Conservation (phyloP, 1,140 invertebrate genomes). For the Papilio xuthus region DNA sequence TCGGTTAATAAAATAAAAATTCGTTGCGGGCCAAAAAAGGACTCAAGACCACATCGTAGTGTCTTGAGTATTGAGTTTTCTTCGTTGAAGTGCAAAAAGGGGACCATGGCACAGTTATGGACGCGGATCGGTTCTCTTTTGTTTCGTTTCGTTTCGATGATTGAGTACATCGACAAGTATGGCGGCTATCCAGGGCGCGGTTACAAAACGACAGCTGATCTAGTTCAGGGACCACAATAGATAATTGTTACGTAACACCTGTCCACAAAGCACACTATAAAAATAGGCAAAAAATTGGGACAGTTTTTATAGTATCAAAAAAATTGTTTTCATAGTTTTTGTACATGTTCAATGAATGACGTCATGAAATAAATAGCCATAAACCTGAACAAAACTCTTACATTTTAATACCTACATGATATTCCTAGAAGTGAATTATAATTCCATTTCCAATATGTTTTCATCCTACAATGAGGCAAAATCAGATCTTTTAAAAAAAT, state of each 20-base stretch:
- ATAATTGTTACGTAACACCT: conserved; percentile 73
- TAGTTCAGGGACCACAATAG: conserved; percentile 70
- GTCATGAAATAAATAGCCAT: neutral
- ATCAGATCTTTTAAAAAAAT: too few species aligned
- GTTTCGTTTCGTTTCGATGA: conserved; percentile 21
- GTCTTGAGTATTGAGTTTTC: neutral
- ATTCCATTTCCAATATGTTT: too few species aligned
- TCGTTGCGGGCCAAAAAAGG: neutral
- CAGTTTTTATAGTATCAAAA: neutral
- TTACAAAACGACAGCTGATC: conserved; percentile 71
- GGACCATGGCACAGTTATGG: conserved; percentile 12
- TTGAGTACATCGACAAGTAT: conserved; percentile 47
- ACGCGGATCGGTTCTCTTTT: neutral
- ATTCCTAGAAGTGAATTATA: too few species aligned
- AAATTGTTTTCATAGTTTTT: neutral
- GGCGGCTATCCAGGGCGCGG: conserved; percentile 65
- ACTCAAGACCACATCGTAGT: neutral
- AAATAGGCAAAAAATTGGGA: neutral
- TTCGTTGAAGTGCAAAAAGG: neutral
- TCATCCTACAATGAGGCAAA: too few species aligned
- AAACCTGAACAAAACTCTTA: too few species aligned
- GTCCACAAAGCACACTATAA: conserved; percentile 41
- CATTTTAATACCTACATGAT: too few species aligned
- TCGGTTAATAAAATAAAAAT: neutral
- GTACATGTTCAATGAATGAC: neutral